Conservation (phyloP, 2,888 invertebrate genomes). For the Mesorhabditis sp. region DNA sequence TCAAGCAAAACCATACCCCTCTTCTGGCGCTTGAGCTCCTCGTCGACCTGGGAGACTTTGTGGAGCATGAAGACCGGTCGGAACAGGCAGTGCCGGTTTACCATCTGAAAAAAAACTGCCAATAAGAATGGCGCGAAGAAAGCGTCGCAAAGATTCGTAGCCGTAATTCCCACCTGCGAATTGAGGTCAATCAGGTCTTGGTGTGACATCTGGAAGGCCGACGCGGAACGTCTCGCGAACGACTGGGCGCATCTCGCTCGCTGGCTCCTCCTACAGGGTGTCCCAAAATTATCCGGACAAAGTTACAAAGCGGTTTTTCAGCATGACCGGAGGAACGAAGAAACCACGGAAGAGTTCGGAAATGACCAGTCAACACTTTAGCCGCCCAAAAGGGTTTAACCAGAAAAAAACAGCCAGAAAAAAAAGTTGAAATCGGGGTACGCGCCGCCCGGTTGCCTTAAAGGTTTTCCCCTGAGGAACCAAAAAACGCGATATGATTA, state of each 20-base stretch:
- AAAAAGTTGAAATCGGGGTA: slow-evolving; percentile 1
- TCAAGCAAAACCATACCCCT: background rate
- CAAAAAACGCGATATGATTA: no score
- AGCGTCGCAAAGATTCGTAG: background rate
- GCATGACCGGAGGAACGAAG: no score
- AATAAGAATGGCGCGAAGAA: background rate
- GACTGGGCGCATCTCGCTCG: slow-evolving; percentile 50
- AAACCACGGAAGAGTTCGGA: no score
- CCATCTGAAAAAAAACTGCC: slow-evolving; percentile 19
- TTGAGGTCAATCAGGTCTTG: background rate
- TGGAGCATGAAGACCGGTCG: slow-evolving; percentile 39
- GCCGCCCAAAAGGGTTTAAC: no score
- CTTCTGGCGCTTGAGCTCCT: slow-evolving; percentile 7
- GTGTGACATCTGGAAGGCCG: slow-evolving; percentile 21
- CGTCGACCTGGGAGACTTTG: slow-evolving; percentile 16
- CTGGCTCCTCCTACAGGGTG: slow-evolving; percentile 56
- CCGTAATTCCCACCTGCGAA: background rate
- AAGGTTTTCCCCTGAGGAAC: background rate
- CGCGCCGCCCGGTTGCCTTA: no score
- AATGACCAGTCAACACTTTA: no score
- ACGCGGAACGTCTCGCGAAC: slow-evolving; percentile 50
- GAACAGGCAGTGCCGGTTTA: slow-evolving; percentile 42
- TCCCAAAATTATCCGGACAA: no score
- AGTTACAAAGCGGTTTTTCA: no score
- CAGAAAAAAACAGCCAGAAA: slow-evolving; percentile 2